Base-by-base conservation (phyloP, 2,113 vertebrate genomes). In the Daubentonia madagascariensis region DNA sequence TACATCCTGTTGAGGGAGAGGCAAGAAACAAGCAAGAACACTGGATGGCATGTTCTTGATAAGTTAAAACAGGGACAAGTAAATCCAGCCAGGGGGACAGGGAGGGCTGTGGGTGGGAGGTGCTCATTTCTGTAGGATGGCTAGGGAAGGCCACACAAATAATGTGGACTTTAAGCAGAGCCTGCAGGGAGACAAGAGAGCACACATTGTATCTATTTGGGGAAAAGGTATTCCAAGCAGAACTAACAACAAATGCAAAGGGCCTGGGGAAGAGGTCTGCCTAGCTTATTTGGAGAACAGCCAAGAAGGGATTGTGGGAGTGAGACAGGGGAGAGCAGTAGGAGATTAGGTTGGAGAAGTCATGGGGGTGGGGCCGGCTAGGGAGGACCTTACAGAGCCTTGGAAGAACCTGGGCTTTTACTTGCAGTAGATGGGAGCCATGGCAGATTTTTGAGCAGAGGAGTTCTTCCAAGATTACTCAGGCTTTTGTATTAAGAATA, bases 321-420 rank as follows among this genome's bases (percentile, higher is more conserved):
- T 43, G 23, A 81, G 25, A 73, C 63, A 89, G 72, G 48, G 32
- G 25, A 65, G 30, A 48, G 37, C 16, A 79, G 40, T 10, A 52
- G 57, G 48, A 83, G 4, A 25, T 35, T 32, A 84, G 28, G 8
- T 35, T 90, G 6, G 1, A 17, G 32, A 88, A 45, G 20, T n/a
- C 3, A 65, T 18, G 22, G 7, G 3, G 28, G 0, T 67, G 8
- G 11, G 4, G 6, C 35, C n/a, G 12, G 12, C 20, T 48, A 32
- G 20, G 6, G 11, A n/a, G n/a, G 52, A 54, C 23, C 67, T 95
- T 40, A 57, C 48, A 92, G 35, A 23, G 5, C 8, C 9, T 70
- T 32, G 7, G 67, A 52, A 67, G 52, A 25, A 75, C 37, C 9
- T 61, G 6, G 43, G 13, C 1, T 17, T 86, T 92, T 50, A 43